Percentiles rank a stretch among this genome's conserved stretches.
phyloP scores from a whole-genome alignment of 2,797 vertebrate species.

The Hipposideros larvatus region DNA sequence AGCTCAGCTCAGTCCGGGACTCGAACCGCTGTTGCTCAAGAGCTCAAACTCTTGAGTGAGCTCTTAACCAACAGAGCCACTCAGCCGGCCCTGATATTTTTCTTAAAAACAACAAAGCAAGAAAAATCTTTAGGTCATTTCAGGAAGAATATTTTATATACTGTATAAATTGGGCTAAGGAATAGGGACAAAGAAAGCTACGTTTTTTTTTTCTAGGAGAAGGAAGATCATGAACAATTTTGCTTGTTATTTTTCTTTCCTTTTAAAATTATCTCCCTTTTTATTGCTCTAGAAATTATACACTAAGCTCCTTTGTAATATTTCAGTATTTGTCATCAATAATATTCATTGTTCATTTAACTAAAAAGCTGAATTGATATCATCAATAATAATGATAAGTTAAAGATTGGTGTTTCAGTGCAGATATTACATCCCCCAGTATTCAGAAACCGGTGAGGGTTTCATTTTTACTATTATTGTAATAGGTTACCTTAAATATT shows the following conservation, averaged over 20 bases:
- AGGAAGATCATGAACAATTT: neutral
- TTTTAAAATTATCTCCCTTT: neutral
- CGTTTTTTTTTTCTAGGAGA: neutral
- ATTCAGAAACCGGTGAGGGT: neutral
- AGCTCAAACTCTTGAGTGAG: no score
- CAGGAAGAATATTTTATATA: neutral
- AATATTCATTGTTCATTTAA: neutral
- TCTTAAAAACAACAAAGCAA: neutral
- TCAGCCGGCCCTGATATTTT: no score
- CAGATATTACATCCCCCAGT: neutral
- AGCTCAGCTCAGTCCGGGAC: no score
- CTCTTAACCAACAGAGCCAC: no score
- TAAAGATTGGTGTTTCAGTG: neutral
- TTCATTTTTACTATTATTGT: neutral
- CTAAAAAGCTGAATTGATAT: neutral
- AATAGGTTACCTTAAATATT: neutral
- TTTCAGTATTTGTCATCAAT: neutral
- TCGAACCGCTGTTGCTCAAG: no score
- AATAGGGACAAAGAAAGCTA: neutral
- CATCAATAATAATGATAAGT: neutral
- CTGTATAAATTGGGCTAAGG: neutral
- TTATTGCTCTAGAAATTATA: neutral
- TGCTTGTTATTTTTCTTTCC: neutral
- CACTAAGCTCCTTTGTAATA: neutral
- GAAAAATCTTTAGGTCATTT: neutral